Evolutionary conservation across 2,797 vertebrate species (phyloP), one percentile per base, ranked within the genome.

Genomic region (Threskiornis aethiopicus): DNA sequence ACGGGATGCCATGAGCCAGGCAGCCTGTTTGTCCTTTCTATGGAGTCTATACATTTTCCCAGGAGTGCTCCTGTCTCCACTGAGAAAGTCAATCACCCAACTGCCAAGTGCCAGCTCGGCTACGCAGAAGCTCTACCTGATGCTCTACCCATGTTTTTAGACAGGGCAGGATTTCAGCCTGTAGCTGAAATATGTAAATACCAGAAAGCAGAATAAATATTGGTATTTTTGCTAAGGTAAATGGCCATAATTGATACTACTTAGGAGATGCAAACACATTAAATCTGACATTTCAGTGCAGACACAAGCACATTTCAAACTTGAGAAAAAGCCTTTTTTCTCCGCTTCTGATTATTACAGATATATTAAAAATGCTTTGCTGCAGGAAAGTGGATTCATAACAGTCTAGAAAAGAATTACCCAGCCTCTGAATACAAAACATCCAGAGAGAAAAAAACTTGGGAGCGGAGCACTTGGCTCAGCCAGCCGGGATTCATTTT

Each of bases 151-250:
- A 20, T 44, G n/a, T 28, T 91, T 91, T 65, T 16, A 85, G 14
- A 65, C 1, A 41, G 28, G 41, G 57, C 41, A 72, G 44, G 35
- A 66, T 85, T 83, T 83, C 78, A 87, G 51, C 29, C 42, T 83
- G 39, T 19, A 81, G 58, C 69, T 41, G 67, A 80, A 87, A 47
- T 39, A 78, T 11, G 61, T 42, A 94, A 94, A 92, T 47, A 85
- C 10, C 55, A 83, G 37, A 57, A 12, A 67, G 78, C 35, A 78
- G 75, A 90, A 96, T 71, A 97, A 94, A 89, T 71, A 85, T 37
- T 94, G 78, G 64, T 73, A 49, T 94, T 96, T 96, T 90, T 82
- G 55, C 73, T 80, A 88, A 91, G 31, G 59, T 78, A 96, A 95
- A 93, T 58, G 78, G 71, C 37, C 55, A 35, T 85, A 96, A 96